Percentiles rank a stretch among this genome's conserved stretches.
These are phyloP conservation scores for Nothura maculosa DNA, from an alignment of 2,797 vertebrate species.

Conservation along the genomic window DNA sequence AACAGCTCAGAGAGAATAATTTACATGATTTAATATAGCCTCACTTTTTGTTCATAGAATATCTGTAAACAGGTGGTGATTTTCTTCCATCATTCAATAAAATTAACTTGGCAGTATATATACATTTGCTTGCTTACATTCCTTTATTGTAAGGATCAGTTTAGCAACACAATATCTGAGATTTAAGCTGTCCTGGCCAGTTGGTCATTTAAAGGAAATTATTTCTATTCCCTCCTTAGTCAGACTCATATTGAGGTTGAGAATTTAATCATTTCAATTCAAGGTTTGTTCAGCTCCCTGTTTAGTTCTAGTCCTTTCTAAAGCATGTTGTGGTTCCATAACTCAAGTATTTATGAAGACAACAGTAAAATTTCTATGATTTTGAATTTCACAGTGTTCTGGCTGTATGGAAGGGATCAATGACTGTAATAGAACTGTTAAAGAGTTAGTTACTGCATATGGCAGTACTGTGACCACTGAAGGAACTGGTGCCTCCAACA, in stretches of 20 bases:
- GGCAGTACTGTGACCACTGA: background rate
- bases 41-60: slow-evolving; percentile 54
- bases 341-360: background rate
- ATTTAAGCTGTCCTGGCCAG: background rate
- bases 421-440: background rate
- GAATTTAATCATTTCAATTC: background rate
- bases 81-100: slow-evolving; percentile 67
- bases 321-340: background rate
- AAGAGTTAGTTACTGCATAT: background rate
- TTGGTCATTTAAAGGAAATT: background rate
- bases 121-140: slow-evolving; percentile 43
- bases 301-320: background rate
- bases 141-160: slow-evolving; percentile 22
- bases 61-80: slow-evolving; percentile 59
- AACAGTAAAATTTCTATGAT: background rate
- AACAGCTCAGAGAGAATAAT: slow-evolving; percentile 69
- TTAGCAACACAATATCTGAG: background rate
- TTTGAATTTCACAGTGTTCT: background rate
- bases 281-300: background rate
- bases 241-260: background rate
- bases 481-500: background rate
- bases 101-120: slow-evolving; percentile 53
- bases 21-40: slow-evolving; percentile 66
- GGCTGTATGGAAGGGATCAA: background rate
- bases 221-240: background rate